Evolutionary conservation across 2,888 invertebrate species (phyloP).

Genomic region (Cristatella mucedo): DNA sequence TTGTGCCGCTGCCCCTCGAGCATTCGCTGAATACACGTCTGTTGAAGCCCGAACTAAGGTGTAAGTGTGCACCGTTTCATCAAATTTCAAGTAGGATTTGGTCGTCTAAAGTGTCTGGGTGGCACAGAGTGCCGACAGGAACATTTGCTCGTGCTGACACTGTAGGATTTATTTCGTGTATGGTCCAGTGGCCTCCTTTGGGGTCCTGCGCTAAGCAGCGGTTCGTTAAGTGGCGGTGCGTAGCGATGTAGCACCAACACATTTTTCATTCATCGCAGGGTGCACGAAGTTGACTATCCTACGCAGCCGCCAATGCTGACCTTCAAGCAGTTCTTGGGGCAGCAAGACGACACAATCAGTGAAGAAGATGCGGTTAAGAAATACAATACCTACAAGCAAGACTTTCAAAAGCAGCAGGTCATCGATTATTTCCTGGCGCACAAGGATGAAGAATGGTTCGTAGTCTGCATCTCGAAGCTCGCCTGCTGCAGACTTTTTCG

Average conservation of each 20-base stretch:
- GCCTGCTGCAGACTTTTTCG: neutral
- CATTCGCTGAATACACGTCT: too few species aligned
- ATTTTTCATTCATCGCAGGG: neutral
- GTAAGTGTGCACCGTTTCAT: too few species aligned
- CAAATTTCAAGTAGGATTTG: too few species aligned
- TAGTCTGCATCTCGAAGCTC: neutral
- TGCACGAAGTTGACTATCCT: slow-evolving; percentile 40
- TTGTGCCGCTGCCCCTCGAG: too few species aligned
- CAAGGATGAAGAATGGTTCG: slow-evolving; percentile 99
- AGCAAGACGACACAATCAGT: slow-evolving; percentile 82
- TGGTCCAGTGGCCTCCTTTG: slow-evolving; percentile 16
- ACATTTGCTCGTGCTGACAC: too few species aligned
- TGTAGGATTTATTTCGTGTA: too few species aligned
- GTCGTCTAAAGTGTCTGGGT: too few species aligned
- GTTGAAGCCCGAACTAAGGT: too few species aligned
- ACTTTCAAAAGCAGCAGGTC: slow-evolving; percentile 84
- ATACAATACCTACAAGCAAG: slow-evolving; percentile 94
- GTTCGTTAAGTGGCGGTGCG: neutral
- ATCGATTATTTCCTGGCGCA: slow-evolving; percentile 97
- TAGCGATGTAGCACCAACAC: too few species aligned
- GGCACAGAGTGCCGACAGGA: too few species aligned
- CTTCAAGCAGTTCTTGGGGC: slow-evolving; percentile 84
- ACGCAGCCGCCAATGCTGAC: slow-evolving; percentile 90
- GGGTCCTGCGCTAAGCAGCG: slow-evolving; percentile 15
- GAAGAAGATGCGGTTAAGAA: slow-evolving; percentile 91